Conservation (phyloP, 2,113 vertebrate species). For the Brachypteracias leptosomus region DNA sequence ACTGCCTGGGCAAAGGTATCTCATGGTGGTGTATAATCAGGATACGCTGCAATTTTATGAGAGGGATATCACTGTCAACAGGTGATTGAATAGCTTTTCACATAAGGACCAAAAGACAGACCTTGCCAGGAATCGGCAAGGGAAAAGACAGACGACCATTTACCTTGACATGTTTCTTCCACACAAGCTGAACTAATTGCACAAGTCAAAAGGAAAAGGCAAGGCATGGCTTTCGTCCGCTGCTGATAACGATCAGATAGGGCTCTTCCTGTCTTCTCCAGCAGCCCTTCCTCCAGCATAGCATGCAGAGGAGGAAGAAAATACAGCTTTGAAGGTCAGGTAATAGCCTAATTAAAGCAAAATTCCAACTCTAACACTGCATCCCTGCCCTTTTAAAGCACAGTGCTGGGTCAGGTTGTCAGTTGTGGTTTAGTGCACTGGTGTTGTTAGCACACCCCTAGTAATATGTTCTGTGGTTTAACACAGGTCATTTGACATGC, state of each 20-base stretch:
- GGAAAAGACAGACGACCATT: neutral
- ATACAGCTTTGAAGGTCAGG: slow-evolving; percentile 47
- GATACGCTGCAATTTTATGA: slow-evolving; percentile 13
- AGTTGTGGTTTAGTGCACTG: slow-evolving; percentile 3
- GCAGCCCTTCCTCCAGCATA: slow-evolving; percentile 23
- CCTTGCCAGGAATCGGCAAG: neutral
- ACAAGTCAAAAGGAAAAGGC: slow-evolving; percentile 49
- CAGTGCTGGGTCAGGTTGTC: slow-evolving; percentile 15
- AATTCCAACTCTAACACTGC: slow-evolving; percentile 2
- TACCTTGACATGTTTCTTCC: slow-evolving; percentile 46
- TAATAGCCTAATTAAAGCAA: slow-evolving; percentile 46
- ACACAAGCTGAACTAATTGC: slow-evolving; percentile 38
- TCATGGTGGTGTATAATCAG: neutral
- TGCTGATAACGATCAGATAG: slow-evolving; percentile 15
- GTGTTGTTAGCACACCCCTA: neutral
- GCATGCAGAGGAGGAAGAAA: slow-evolving; percentile 30
- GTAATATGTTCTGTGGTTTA: neutral
- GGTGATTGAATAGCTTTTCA: slow-evolving; percentile 47
- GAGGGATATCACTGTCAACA: slow-evolving; percentile 44
- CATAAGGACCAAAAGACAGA: neutral
- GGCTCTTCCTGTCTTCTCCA: slow-evolving; percentile 48
- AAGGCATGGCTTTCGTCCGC: slow-evolving; percentile 44
- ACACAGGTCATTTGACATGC: slow-evolving; percentile 36
- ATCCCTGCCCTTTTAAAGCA: slow-evolving; percentile 9
- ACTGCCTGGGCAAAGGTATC: neutral